Percentiles rank a stretch among this genome's conserved stretches.
These are phyloP conservation scores for Panurus biarmicus DNA, from an alignment of 2,113 vertebrate species.

Conservation along the genomic window DNA sequence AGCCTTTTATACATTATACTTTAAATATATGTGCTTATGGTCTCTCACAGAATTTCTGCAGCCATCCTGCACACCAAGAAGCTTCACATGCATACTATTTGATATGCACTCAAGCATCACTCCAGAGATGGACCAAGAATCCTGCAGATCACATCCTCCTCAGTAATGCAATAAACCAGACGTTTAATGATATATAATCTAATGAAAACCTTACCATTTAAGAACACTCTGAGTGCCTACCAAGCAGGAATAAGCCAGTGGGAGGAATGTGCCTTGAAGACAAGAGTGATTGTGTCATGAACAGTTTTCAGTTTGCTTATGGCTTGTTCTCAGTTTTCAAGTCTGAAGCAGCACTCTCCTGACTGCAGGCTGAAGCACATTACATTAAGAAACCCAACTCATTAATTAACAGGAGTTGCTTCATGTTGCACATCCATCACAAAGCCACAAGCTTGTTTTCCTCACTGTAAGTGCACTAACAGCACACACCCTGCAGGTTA, in stretches of 20 bases:
- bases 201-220: not conserved
- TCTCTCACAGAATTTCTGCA: not conserved
- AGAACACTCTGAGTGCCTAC: not conserved
- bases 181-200: not conserved
- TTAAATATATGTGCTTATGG: not conserved
- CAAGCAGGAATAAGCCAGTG: not conserved
- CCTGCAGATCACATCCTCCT: not conserved
- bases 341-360: not conserved
- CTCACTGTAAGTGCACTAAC: not conserved
- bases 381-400: conserved; percentile 6
- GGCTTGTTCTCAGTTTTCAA: not conserved
- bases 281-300: not conserved
- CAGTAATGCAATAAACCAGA: not conserved
- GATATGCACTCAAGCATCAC: not conserved
- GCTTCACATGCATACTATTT: not conserved
- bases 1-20: not conserved
- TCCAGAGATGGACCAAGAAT: not conserved
- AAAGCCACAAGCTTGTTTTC: conserved; percentile 34
- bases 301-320: not conserved
- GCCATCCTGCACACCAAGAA: not conserved
- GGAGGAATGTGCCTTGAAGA: not conserved
- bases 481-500: conserved; percentile 26
- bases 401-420: conserved; percentile 34
- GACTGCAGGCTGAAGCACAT: not conserved
- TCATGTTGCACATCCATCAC: not conserved